phyloP scores from a whole-genome alignment of 2,888 invertebrate species.

The Anthrax anthrax region DNA sequence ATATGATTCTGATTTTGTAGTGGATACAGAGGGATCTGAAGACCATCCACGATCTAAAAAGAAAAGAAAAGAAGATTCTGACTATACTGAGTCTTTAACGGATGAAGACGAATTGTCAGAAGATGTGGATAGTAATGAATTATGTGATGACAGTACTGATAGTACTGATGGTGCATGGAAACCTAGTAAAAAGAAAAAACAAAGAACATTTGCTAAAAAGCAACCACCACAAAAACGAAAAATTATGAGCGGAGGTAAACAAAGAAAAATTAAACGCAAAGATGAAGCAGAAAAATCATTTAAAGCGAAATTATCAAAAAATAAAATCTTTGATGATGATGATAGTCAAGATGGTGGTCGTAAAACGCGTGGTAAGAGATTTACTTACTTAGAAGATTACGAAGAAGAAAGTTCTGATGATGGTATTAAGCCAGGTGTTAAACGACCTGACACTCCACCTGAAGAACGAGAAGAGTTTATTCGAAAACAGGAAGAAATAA shows the following conservation, averaged over 20 bases:
- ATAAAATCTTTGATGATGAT: slow-evolving; percentile 52
- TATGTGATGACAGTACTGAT: slow-evolving; percentile 31
- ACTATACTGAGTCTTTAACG: slow-evolving; percentile 47
- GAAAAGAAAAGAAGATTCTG: slow-evolving; percentile 34
- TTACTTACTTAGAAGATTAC: slow-evolving; percentile 31
- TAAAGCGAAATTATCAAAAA: slow-evolving; percentile 39
- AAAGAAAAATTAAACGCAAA: slow-evolving; percentile 23
- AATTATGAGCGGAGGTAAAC: slow-evolving; percentile 12
- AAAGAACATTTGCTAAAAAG: slow-evolving; percentile 4
- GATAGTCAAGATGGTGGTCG: slow-evolving; percentile 21
- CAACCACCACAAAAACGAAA: slow-evolving; percentile 20
- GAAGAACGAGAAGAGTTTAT: slow-evolving; percentile 35
- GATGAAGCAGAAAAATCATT: slow-evolving; percentile 32
- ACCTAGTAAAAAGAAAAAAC: slow-evolving; percentile 29
- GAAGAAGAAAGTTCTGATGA: slow-evolving; percentile 35
- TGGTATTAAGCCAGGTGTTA: slow-evolving; percentile 33
- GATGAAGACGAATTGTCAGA: slow-evolving; percentile 36
- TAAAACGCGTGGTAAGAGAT: slow-evolving; percentile 28
- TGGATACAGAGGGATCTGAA: slow-evolving; percentile 38
- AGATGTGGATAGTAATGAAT: slow-evolving; percentile 32
- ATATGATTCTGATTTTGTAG: slow-evolving; percentile 28
- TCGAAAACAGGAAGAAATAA: slow-evolving; percentile 33
- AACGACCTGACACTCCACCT: slow-evolving; percentile 33
- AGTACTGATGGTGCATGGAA: slow-evolving; percentile 31
- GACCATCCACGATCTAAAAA: slow-evolving; percentile 41